Conservation (phyloP, 2,113 vertebrate genomes). For the Myiopsitta monachus region DNA sequence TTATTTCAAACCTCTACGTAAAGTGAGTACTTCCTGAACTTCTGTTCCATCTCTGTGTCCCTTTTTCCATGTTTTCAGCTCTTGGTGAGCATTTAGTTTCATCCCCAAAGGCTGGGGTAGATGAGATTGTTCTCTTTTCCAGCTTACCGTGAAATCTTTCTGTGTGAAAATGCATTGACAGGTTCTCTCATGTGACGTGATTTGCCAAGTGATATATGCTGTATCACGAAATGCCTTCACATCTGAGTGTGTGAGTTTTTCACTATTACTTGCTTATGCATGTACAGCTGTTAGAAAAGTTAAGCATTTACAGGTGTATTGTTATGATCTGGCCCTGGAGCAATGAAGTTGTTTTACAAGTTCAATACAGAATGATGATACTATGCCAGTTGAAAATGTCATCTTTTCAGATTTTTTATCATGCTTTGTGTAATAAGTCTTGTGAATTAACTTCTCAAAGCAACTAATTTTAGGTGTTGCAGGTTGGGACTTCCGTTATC, state of each 20-base stretch:
- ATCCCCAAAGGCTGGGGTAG: background rate
- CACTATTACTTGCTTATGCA: slow-evolving; percentile 19
- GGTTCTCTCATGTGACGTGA: background rate
- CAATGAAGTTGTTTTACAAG: background rate
- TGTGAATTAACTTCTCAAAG: background rate
- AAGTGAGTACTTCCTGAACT: background rate
- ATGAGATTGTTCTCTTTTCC: background rate
- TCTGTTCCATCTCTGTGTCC: background rate
- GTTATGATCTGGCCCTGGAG: background rate
- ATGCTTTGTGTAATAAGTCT: background rate
- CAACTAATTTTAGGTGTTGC: background rate
- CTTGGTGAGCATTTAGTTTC: background rate
- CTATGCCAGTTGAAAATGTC: background rate
- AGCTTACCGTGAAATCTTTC: background rate
- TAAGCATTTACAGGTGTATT: background rate
- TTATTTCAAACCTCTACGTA: background rate
- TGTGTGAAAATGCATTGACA: background rate
- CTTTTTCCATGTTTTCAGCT: background rate
- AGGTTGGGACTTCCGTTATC: background rate
- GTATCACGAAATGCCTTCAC: background rate
- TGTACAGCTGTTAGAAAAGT: background rate
- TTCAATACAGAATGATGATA: background rate
- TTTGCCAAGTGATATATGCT: background rate
- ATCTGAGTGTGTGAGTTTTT: background rate
- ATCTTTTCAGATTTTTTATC: background rate